Evolutionary conservation across 2,113 vertebrate genomes (phyloP).

Genomic region (Triplophysa dalaica): DNA sequence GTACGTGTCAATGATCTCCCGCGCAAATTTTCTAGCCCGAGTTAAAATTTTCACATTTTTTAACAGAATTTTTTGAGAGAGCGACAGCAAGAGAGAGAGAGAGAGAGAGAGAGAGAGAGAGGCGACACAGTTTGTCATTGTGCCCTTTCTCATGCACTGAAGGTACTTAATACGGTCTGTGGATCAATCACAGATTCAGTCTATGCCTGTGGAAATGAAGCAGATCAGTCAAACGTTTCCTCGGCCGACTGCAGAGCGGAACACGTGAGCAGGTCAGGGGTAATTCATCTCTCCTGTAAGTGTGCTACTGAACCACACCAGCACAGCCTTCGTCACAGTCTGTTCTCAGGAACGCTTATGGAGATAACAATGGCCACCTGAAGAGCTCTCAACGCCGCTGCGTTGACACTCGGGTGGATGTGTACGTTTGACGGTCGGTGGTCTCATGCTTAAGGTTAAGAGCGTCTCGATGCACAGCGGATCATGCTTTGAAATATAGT

Average conservation of each 20-base stretch:
- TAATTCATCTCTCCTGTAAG: slow-evolving; percentile 43
- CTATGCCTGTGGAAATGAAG: slow-evolving; percentile 69
- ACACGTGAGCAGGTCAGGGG: slow-evolving; percentile 31
- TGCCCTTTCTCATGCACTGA: slow-evolving; percentile 58
- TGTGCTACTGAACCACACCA: slow-evolving; percentile 15
- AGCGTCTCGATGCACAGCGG: neutral
- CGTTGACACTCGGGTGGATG: neutral
- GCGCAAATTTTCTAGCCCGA: no score
- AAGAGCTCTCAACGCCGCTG: neutral
- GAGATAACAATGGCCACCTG: neutral
- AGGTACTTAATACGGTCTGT: slow-evolving; percentile 72
- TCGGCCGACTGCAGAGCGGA: slow-evolving; percentile 26
- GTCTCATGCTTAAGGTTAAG: neutral
- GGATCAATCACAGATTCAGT: slow-evolving; percentile 73
- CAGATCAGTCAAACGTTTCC: slow-evolving; percentile 68
- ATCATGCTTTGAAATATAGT: slow-evolving; percentile 18
- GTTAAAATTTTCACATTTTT: no score
- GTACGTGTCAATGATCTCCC: no score
- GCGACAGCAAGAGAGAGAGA: neutral
- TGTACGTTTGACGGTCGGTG: neutral
- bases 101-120: neutral
- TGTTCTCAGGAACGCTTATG: neutral
- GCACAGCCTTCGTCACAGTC: neutral
- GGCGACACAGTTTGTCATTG: slow-evolving; percentile 61
- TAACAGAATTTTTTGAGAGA: neutral